Evolutionary conservation across 2,797 vertebrate species (phyloP), one percentile per base, ranked within the genome.

Genomic region (Vipera ursinii): DNA sequence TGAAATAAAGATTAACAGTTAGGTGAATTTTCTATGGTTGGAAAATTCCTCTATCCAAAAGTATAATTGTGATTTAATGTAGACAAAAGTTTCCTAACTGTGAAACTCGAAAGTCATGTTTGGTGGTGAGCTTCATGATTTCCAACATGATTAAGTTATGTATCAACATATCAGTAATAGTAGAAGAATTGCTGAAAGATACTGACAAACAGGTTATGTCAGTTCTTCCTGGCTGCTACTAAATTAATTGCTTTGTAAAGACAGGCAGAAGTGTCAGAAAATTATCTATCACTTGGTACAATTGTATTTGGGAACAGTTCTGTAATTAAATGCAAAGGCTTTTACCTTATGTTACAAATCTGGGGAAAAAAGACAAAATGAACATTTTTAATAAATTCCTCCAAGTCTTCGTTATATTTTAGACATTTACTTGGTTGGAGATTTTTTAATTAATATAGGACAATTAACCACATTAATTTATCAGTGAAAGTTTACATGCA

Each of bases 161-260:
- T 65, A 86, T 89, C 92, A 91, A 44, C 20, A 85, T 20, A 89
- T 73, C 32, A 91, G 51, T 91, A 91, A 85, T 85, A 91, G 59
- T 93, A n/a, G 44, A 88, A 65, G 90, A 91, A 90, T 90, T 91
- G 14, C 6, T 93, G 53, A 89, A 93, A 93, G 88, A n/a, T 24
- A 10, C 15, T 85, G 28, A 88, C 93, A 63, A 82, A 59, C 59
- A 91, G 65, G 53, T 86, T 13, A 24, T 94, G 86, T 38, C 59
- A 65, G 38, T 59, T n/a, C 32, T 91, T 51, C 32, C 32, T 59
- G 55, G 17, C 57, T 86, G 32, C 24, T 10, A 17, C n/a, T 94
- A 60, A 61, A 89, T 89, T 86, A 86, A 91, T 82, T 56, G 22
- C 15, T 48, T 60, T 38, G 1, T 86, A 24, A 82, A 48, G n/a